Conservation (phyloP, 2,888 invertebrate genomes). For the Oscheius sp. region DNA sequence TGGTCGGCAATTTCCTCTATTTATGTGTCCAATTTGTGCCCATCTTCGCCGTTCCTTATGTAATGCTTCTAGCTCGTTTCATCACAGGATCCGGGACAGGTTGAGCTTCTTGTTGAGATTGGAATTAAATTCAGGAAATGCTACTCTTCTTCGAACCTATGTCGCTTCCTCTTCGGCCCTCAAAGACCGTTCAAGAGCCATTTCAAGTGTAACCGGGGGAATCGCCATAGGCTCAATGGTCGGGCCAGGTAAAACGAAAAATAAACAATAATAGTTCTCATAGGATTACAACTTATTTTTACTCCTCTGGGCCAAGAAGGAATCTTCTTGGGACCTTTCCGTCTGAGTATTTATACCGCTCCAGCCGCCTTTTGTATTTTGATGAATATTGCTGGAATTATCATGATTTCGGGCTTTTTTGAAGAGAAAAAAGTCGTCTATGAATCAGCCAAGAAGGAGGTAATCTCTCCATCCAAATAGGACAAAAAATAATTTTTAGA, state of each 20-base stretch:
- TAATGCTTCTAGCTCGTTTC: slow-evolving; percentile 7
- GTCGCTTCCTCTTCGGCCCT: slow-evolving; percentile 49
- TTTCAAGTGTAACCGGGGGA: slow-evolving; percentile 54
- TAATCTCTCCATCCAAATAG: not conserved
- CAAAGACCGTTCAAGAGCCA: slow-evolving; percentile 47
- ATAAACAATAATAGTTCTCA: not conserved
- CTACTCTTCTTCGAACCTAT: slow-evolving; percentile 50
- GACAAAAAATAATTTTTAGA: not conserved
- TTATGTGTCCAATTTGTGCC: slow-evolving; percentile 37
- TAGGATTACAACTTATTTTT: slow-evolving; percentile 50
- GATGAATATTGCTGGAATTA: slow-evolving; percentile 40
- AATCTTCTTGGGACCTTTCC: slow-evolving; percentile 32
- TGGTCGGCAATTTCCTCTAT: slow-evolving; percentile 47
- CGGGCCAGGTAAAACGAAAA: slow-evolving; percentile 38
- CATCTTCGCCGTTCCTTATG: not conserved
- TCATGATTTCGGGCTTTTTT: slow-evolving; percentile 42
- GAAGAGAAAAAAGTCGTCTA: slow-evolving; percentile 38
- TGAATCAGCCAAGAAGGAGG: not conserved
- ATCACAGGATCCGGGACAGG: slow-evolving; percentile 5
- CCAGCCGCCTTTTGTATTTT: slow-evolving; percentile 44
- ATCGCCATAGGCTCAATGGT: slow-evolving; percentile 54
- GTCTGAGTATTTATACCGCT: slow-evolving; percentile 50
- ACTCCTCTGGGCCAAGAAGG: slow-evolving; percentile 48
- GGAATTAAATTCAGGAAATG: slow-evolving; percentile 37
- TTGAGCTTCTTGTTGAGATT: not conserved